phyloP scores from a whole-genome alignment of 1,140 invertebrate species.

The Catajapyx aquilonaris region DNA sequence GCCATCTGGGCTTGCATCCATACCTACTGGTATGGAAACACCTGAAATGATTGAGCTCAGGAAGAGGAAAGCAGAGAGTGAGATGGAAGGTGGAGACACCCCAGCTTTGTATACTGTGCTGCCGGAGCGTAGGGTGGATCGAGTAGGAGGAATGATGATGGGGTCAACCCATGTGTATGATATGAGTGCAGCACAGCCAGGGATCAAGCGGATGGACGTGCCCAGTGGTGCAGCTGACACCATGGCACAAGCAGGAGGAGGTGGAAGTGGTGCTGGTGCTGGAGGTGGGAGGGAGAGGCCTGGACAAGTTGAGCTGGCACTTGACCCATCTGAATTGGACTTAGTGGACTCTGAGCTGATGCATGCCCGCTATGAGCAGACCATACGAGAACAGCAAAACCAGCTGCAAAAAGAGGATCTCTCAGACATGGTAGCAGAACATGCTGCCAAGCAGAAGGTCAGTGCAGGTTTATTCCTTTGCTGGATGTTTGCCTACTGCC shows the following conservation, averaged over 20 bases:
- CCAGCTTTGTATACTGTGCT: conserved; percentile 82
- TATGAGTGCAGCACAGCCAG: conserved; percentile 34
- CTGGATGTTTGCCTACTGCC: no score
- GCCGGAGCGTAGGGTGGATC: conserved; percentile 79
- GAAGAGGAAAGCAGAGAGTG: conserved; percentile 90
- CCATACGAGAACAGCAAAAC: conserved; percentile 75
- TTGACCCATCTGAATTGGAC: conserved; percentile 95
- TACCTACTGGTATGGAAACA: conserved; percentile 89
- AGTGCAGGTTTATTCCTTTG: conserved; percentile 3
- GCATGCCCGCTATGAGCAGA: conserved; percentile 91
- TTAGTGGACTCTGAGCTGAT: conserved; percentile 79
- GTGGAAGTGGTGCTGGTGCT: no score
- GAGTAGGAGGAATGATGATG: conserved; percentile 78
- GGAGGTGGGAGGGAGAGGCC: no score
- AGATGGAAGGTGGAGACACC: conserved; percentile 87
- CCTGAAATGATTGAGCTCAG: conserved; percentile 94
- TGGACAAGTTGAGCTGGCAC: conserved; percentile 57
- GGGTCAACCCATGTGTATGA: conserved; percentile 95
- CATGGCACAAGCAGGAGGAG: no score
- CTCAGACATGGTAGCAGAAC: conserved; percentile 95
- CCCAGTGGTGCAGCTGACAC: conserved; percentile 1
- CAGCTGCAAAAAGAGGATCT: conserved; percentile 81
- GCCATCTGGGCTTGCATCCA: conserved; percentile 83
- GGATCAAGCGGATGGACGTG: conserved; percentile 7
- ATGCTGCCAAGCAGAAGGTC: conserved; percentile 84